These are phyloP conservation scores for Odontesthes bonariensis DNA, from an alignment of 2,113 vertebrate species.

Conservation along the genomic window DNA sequence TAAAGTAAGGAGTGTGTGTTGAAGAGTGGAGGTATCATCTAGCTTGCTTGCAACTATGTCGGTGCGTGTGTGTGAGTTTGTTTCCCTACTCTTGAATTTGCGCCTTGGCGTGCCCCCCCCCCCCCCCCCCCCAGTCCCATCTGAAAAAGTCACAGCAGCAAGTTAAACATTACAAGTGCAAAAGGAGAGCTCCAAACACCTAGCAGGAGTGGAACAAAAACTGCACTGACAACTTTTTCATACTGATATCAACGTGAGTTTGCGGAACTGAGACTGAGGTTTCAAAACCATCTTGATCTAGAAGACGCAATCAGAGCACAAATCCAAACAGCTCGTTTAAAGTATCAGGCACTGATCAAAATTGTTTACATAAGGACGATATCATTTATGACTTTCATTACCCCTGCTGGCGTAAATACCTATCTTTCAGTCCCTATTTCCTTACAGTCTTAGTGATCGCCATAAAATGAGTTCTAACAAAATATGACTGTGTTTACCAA, in stretches of 20 bases:
- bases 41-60: slow-evolving; percentile 32
- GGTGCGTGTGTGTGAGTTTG: slow-evolving; percentile 18
- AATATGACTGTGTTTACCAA: slow-evolving; percentile 71
- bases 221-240: slow-evolving; percentile 11
- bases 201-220: slow-evolving; percentile 37
- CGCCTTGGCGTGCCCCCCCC: slow-evolving; percentile 33
- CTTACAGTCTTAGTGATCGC: slow-evolving; percentile 33
- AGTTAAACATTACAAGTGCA: slow-evolving; percentile 66
- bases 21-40: slow-evolving; percentile 41
- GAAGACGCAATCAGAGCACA: slow-evolving; percentile 21
- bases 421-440: slow-evolving; percentile 30
- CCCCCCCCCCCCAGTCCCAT: too few species aligned
- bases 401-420: slow-evolving; percentile 49
- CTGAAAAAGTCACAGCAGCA: slow-evolving; percentile 45
- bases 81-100: slow-evolving; percentile 30
- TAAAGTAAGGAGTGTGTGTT: slow-evolving; percentile 50
- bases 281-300: slow-evolving; percentile 48
- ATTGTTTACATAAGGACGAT: slow-evolving; percentile 59
- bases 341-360: slow-evolving; percentile 60
- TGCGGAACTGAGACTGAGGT: not conserved
- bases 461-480: slow-evolving; percentile 69
- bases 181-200: slow-evolving; percentile 35
- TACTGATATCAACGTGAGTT: not conserved
- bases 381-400: slow-evolving; percentile 57
- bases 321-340: slow-evolving; percentile 47